Conservation (phyloP, 1,140 invertebrate species). For the Yoshiicerus persimilis region DNA sequence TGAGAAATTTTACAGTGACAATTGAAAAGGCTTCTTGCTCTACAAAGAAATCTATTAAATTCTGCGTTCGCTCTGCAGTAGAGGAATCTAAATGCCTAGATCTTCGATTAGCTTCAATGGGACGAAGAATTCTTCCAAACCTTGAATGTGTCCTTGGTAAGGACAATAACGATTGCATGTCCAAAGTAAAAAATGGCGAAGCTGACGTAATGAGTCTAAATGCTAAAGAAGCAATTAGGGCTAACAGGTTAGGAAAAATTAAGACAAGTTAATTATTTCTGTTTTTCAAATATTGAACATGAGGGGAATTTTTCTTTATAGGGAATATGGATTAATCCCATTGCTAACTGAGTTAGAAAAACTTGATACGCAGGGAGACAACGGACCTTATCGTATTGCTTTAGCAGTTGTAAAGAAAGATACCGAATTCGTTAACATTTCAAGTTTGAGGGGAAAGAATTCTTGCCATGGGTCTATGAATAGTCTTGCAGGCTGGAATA, state of each 20-base stretch:
- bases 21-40: slow-evolving; percentile 70
- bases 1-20: slow-evolving; percentile 69
- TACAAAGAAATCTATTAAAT: slow-evolving; percentile 57
- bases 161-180: slow-evolving; percentile 65
- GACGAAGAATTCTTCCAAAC: slow-evolving; percentile 69
- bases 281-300: background rate
- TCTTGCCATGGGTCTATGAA: slow-evolving; percentile 58
- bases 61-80: slow-evolving; percentile 65
- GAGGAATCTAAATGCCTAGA: slow-evolving; percentile 64
- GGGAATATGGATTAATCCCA: slow-evolving; percentile 57
- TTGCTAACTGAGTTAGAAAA: slow-evolving; percentile 59
- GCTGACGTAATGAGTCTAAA: slow-evolving; percentile 66
- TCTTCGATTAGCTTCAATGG: slow-evolving; percentile 69
- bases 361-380: slow-evolving; percentile 52
- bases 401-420: slow-evolving; percentile 64
- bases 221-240: slow-evolving; percentile 62
- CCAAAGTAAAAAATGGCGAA: slow-evolving; percentile 62
- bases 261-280: too few relatives aligned
- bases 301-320: too few relatives aligned
- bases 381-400: slow-evolving; percentile 57
- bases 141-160: slow-evolving; percentile 65
- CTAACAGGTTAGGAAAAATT: slow-evolving; percentile 59
- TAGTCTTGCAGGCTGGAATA: slow-evolving; percentile 57
- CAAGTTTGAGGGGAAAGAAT: slow-evolving; percentile 58
- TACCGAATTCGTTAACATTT: slow-evolving; percentile 53